Evolutionary conservation across 1,140 invertebrate species (phyloP), one percentile per base, ranked within the genome.

Genomic region (Pollicipes pollicipes): DNA sequence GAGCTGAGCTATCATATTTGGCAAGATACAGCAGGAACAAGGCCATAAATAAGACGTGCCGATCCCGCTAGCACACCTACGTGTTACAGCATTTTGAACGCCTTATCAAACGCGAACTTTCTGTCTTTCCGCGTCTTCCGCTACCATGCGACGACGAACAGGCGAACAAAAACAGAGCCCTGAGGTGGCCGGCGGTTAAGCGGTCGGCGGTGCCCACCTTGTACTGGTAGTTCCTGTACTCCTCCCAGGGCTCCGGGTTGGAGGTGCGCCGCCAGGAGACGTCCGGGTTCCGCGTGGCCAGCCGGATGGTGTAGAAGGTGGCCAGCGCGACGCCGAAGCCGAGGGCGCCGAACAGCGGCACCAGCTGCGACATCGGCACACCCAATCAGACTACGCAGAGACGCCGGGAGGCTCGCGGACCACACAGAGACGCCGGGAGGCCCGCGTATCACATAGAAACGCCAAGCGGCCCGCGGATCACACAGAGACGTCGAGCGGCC

Each of bases 161-260:
- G 35, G 35, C 6, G 35, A 21, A 58, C 17, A n/a, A n/a, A n/a
- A n/a, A n/a, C n/a, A n/a, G n/a, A n/a, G n/a, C n/a, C n/a, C n/a
- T n/a, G n/a, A n/a, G n/a, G n/a, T n/a, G n/a, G n/a, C n/a, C n/a
- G n/a, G n/a, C n/a, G n/a, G n/a, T n/a, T n/a, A n/a, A n/a, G n/a
- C n/a, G n/a, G n/a, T n/a, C n/a, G n/a, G n/a, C n/a, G n/a, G n/a
- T 58, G 13, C 24, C 6, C 21, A 91, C 90, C 84, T 92, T 92
- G 77, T 93, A 91, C 75, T 89, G 87, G 77, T 90, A 92, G 69
- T 85, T 80, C 69, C 83, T 82, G 77, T 89, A 93, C 71, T 87
- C 85, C 75, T 93, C 82, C 86, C 88, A 90, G 8, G 91, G 90
- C 76, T 90, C 88, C 3, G 86, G 85, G 76, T 90, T 90, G 29